Evolutionary conservation across 2,113 vertebrate species (phyloP).

Genomic region (Mesitornis unicolor): DNA sequence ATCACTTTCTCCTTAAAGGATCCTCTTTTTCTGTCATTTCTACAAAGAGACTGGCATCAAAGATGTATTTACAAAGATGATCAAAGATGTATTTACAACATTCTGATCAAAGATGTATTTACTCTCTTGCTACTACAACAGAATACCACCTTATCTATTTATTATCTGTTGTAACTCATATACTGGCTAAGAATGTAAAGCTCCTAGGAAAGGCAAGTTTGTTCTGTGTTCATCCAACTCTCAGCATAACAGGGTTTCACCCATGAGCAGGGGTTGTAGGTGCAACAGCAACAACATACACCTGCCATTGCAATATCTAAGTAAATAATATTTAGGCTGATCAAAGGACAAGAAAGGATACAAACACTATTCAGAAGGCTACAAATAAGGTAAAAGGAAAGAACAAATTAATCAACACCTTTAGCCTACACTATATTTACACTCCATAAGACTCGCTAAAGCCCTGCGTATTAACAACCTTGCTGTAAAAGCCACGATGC

Average conservation of each 20-base stretch:
- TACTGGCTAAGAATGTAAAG: neutral
- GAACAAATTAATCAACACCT: neutral
- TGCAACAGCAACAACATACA: neutral
- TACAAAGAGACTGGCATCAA: neutral
- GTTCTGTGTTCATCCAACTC: neutral
- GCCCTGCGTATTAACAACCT: neutral
- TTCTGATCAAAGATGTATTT: neutral
- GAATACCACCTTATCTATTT: neutral
- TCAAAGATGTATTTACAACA: neutral
- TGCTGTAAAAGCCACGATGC: neutral
- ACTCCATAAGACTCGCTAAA: neutral
- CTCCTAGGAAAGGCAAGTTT: neutral
- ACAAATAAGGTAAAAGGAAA: neutral
- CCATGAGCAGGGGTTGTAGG: accelerated
- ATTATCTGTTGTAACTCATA: neutral
- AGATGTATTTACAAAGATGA: neutral
- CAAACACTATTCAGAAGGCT: neutral
- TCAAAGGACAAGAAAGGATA: neutral
- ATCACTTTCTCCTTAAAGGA: neutral
- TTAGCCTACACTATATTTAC: neutral
- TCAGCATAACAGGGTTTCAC: neutral
- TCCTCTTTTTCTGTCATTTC: neutral
- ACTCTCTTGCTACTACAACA: neutral
- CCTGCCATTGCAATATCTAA: neutral
- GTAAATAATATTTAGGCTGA: neutral